These are phyloP conservation scores for Piprites chloris DNA, from an alignment of 2,113 vertebrate genomes.

Conservation along the genomic window DNA sequence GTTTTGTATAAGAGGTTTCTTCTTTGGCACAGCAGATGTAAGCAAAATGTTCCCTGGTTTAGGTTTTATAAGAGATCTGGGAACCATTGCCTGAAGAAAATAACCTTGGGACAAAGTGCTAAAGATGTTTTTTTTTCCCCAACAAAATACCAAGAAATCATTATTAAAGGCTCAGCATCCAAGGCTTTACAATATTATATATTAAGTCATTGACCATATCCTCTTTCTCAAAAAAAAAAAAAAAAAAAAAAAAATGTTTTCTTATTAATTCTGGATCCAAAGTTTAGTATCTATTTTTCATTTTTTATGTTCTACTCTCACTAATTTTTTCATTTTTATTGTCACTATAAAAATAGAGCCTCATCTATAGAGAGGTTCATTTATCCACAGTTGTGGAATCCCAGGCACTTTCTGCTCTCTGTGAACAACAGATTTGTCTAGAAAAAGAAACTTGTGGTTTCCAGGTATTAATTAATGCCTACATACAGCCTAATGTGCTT, in stretches of 20 bases:
- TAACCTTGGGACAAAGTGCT: background rate
- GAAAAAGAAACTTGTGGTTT: background rate
- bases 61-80: background rate
- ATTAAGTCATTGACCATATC: background rate
- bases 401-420: background rate
- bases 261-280: background rate
- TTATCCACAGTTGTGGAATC: background rate
- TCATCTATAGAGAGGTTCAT: background rate
- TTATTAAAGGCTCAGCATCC: background rate
- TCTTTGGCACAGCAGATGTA: background rate
- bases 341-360: background rate
- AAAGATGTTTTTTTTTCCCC: background rate
- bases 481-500: background rate
- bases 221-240: background rate
- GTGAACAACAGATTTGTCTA: background rate
- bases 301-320: background rate
- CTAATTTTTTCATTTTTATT: background rate
- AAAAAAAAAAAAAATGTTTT: background rate
- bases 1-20: background rate
- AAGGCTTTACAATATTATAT: background rate
- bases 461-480: background rate
- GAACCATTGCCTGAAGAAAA: background rate
- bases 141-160: background rate
- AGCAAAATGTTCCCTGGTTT: background rate
- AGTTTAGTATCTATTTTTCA: background rate